Conservation (phyloP, 2,888 invertebrate species). For the Quadroppia sp. region DNA sequence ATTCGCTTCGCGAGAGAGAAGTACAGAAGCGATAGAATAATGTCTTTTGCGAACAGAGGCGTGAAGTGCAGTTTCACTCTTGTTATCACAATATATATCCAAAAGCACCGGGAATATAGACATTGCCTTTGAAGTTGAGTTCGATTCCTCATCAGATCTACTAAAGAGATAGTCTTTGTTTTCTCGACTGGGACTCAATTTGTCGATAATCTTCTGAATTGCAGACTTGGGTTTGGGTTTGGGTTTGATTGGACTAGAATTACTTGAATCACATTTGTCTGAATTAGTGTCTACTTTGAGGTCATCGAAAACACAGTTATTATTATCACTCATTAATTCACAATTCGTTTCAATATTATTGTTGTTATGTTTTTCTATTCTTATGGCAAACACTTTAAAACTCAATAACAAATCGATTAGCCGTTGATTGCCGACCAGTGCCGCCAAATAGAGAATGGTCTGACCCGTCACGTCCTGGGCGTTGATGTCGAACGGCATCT, state of each 20-base stretch:
- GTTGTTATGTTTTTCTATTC: conserved; percentile 12
- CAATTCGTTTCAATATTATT: conserved; percentile 9
- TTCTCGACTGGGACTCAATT: conserved; percentile 62
- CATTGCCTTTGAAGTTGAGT: background rate
- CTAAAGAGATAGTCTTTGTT: conserved; percentile 47
- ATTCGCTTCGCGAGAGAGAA: conserved; percentile 74
- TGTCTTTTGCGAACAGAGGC: conserved; percentile 73
- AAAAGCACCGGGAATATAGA: conserved; percentile 62
- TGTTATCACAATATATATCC: conserved; percentile 68
- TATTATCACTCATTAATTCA: conserved; percentile 3
- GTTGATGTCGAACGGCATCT: conserved; percentile 87
- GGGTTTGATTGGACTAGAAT: background rate
- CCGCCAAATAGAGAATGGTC: conserved; percentile 83
- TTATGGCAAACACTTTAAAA: conserved; percentile 62
- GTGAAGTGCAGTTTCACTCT: conserved; percentile 71
- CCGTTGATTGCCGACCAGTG: conserved; percentile 72
- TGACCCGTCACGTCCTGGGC: conserved; percentile 82
- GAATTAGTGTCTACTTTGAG: background rate
- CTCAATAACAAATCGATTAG: conserved; percentile 72
- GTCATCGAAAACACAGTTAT: background rate
- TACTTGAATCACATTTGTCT: background rate
- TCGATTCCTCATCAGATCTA: conserved; percentile 43
- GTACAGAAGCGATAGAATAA: conserved; percentile 64
- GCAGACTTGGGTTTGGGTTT: conserved; percentile 12
- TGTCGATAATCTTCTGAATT: conserved; percentile 75